Conservation (phyloP, 2,797 vertebrate species). For the Amphiprion clarkii region DNA sequence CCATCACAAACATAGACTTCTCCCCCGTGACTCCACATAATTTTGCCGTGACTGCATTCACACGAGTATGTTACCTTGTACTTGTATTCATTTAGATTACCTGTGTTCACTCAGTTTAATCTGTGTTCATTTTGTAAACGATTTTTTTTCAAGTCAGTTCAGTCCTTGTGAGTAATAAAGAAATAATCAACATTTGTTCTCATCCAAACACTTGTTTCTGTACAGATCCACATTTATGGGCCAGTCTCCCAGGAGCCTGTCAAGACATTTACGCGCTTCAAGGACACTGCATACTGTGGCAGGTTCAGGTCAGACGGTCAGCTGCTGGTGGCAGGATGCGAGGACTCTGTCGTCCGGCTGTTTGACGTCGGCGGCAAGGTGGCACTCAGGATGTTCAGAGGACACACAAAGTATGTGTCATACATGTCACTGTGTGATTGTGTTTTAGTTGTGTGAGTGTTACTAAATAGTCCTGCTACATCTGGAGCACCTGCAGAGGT, state of each 20-base stretch:
- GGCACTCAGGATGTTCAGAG: slow-evolving; percentile 91
- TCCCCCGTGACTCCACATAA: slow-evolving; percentile 91
- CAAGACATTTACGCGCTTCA: slow-evolving; percentile 93
- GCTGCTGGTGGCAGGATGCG: slow-evolving; percentile 92
- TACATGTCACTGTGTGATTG: neutral
- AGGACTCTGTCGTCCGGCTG: slow-evolving; percentile 89
- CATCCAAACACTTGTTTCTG: slow-evolving; percentile 21
- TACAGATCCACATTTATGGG: slow-evolving; percentile 94
- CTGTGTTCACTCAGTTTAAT: neutral
- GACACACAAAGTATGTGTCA: slow-evolving; percentile 91
- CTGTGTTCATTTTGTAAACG: neutral
- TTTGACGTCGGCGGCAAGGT: slow-evolving; percentile 91
- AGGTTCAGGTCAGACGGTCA: slow-evolving; percentile 92
- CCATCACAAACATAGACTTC: slow-evolving; percentile 92
- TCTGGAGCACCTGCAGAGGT: no score
- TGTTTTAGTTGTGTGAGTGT: neutral
- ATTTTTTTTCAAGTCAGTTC: neutral
- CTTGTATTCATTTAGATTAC: neutral
- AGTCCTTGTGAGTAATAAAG: neutral
- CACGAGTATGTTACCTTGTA: slow-evolving; percentile 86
- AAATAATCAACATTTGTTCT: neutral
- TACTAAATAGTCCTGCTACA: no score
- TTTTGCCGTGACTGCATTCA: slow-evolving; percentile 95
- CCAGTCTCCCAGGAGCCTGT: slow-evolving; percentile 94
- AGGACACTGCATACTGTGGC: slow-evolving; percentile 92